A percentile compares a stretch with the other conserved stretches of the same genome.
These are phyloP conservation scores for Sesia apiformis DNA, from an alignment of 2,888 invertebrate genomes.

Conservation along the genomic window DNA sequence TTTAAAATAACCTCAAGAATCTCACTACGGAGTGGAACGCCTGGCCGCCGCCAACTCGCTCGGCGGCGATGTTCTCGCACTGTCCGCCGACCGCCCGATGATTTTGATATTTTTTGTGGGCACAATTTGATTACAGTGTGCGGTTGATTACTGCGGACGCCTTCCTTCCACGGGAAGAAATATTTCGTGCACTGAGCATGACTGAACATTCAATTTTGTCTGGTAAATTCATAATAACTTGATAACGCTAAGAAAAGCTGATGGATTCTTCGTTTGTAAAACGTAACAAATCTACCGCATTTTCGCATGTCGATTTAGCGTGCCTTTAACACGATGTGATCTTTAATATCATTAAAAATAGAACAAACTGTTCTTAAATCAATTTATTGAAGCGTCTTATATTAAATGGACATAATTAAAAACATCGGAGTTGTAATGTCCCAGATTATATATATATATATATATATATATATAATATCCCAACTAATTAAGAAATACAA, in stretches of 20 bases:
- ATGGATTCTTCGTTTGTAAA: too few species aligned
- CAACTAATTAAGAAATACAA: too few species aligned
- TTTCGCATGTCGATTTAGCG: too few species aligned
- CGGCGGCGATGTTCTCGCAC: constrained; percentile 6
- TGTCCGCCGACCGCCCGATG: constrained; percentile 13
- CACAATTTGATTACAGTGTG: constrained; percentile 42
- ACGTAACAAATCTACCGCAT: too few species aligned
- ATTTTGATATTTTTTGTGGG: constrained; percentile 42
- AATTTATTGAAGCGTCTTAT: background rate
- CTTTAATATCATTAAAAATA: background rate
- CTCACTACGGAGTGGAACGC: background rate
- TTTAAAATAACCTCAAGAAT: too few species aligned
- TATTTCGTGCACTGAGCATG: background rate
- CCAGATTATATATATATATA: too few species aligned
- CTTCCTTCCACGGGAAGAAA: background rate
- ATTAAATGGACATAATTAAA: background rate
- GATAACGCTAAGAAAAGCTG: too few species aligned
- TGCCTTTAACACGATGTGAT: background rate
- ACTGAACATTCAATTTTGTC: too few species aligned
- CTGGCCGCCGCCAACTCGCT: constrained; percentile 1
- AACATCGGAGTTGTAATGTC: too few species aligned
- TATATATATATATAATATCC: too few species aligned
- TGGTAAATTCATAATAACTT: too few species aligned
- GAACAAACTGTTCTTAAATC: background rate
- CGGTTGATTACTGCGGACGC: constrained; percentile 25